Percentiles rank a stretch among this genome's conserved stretches.
These are phyloP conservation scores for Acleris cristana DNA, from an alignment of 2,888 invertebrate species.

Conservation along the genomic window DNA sequence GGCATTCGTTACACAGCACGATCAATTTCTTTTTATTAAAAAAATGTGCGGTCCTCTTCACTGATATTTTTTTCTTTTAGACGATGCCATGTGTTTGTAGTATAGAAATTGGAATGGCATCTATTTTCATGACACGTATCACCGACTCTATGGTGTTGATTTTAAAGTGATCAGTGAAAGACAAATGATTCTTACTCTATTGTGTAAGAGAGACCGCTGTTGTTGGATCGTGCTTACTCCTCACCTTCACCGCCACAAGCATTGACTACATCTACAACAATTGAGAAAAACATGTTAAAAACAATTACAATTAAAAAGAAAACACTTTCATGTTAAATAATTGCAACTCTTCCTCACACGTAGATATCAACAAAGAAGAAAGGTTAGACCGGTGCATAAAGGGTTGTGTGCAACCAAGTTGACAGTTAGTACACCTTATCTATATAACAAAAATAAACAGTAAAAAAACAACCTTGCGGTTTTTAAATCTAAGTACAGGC, in stretches of 20 bases:
- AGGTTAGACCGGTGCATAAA: slow-evolving; percentile 33
- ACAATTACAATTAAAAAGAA: slow-evolving; percentile 42
- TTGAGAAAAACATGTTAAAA: slow-evolving; percentile 75
- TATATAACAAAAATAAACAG: slow-evolving; percentile 22
- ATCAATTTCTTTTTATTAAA: slow-evolving; percentile 45
- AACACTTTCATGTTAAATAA: slow-evolving; percentile 40
- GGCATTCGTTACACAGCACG: slow-evolving; percentile 59
- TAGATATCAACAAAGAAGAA: slow-evolving; percentile 36
- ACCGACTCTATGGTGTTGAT: background rate
- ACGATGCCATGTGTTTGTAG: too few relatives aligned
- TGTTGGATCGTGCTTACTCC: slow-evolving; percentile 83
- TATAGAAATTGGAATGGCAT: background rate
- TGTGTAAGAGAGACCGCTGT: slow-evolving; percentile 83
- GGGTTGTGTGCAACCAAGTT: slow-evolving; percentile 18
- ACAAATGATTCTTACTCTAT: slow-evolving; percentile 75
- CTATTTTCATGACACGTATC: background rate
- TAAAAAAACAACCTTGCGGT: slow-evolving; percentile 23
- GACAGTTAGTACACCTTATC: slow-evolving; percentile 23
- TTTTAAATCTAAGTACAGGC: slow-evolving; percentile 12
- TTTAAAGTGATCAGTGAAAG: slow-evolving; percentile 1
- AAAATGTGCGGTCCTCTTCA: slow-evolving; percentile 57
- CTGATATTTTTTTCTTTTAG: background rate
- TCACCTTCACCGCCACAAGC: slow-evolving; percentile 94
- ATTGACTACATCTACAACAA: slow-evolving; percentile 94
- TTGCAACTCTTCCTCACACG: slow-evolving; percentile 40